Evolutionary conservation across 2,888 invertebrate genomes (phyloP), one percentile per base, ranked within the genome.

Genomic region (Sinopyrophorus schimmeli): DNA sequence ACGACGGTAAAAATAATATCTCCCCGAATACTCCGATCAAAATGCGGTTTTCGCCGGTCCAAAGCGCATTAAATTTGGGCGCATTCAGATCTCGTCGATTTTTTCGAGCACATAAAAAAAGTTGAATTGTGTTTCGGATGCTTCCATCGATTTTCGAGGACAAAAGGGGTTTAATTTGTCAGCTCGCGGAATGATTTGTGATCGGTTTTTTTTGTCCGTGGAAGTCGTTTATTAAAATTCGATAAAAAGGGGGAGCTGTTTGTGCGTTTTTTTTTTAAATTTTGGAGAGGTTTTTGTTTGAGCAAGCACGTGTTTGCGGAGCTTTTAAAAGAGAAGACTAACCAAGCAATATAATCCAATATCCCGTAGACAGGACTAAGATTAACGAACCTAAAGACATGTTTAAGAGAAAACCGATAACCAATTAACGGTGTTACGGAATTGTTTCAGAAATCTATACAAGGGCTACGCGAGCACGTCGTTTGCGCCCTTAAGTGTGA

Each of bases 371-470:
- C 52, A 40, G 39, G 35, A 34, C 42, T 35, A 54, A 52, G 57
- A 57, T 57, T 54, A 53, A 54, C 54, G 54, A 54, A 57, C 49
- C 52, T 48, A 40, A 51, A 56, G 53, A 48, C 53, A 46, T 46
- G 52, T 55, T 51, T 41, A 41, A 41, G 44, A 47, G 48, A 51
- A 35, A 47, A 37, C 42, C 55, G 42, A 53, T 49, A 53, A 53
- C 44, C 53, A 55, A 55, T 55, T 55, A 55, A 46, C 41, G 52
- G 48, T 37, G 47, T 24, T 28, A 30, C 41, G 35, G 28, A 41
- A 41, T 48, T 48, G 42, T 42, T 48, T 42, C 35, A 28, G 43
- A 37, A 43, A 43, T 43, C 42, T 48, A 48, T 47, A 47, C 32
- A 31, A 35, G 21, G 12, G 16, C 24, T 26, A 18, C 10, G 23